Evolutionary conservation across 1,140 invertebrate species (phyloP).

Genomic region (Wiebesia pumilae): DNA sequence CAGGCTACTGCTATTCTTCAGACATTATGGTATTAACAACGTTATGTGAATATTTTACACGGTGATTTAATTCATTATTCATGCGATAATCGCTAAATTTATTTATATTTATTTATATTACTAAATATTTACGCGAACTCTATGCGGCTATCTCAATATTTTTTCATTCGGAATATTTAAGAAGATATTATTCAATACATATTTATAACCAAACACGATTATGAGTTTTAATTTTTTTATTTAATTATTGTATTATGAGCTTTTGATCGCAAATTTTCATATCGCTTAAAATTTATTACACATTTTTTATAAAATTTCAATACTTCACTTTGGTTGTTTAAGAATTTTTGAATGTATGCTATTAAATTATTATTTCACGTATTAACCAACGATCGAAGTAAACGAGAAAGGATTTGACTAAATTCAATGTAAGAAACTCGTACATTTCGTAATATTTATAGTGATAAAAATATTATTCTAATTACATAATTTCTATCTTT

Average conservation of each 20-base stretch:
- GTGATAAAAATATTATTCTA: too few relatives aligned
- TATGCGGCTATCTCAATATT: background rate
- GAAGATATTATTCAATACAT: background rate
- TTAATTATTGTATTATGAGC: background rate
- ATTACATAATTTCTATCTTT: too few relatives aligned
- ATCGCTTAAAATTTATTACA: background rate
- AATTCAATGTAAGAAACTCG: too few relatives aligned
- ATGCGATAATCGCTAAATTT: conserved; percentile 8
- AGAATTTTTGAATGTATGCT: too few relatives aligned
- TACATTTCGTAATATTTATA: too few relatives aligned
- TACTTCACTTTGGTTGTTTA: too few relatives aligned
- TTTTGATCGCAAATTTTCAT: background rate
- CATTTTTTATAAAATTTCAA: background rate
- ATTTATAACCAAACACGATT: background rate
- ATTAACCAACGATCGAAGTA: too few relatives aligned
- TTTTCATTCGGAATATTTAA: background rate
- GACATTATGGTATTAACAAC: conserved; percentile 6
- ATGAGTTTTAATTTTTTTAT: background rate
- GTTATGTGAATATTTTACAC: background rate
- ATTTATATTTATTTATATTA: conserved; percentile 12
- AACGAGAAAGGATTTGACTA: too few relatives aligned
- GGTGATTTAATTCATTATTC: background rate
- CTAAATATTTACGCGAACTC: background rate
- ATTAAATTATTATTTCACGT: too few relatives aligned
- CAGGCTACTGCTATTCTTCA: background rate